Evolutionary conservation across 2,888 invertebrate genomes (phyloP).

Genomic region (Ormyrus thymus): DNA sequence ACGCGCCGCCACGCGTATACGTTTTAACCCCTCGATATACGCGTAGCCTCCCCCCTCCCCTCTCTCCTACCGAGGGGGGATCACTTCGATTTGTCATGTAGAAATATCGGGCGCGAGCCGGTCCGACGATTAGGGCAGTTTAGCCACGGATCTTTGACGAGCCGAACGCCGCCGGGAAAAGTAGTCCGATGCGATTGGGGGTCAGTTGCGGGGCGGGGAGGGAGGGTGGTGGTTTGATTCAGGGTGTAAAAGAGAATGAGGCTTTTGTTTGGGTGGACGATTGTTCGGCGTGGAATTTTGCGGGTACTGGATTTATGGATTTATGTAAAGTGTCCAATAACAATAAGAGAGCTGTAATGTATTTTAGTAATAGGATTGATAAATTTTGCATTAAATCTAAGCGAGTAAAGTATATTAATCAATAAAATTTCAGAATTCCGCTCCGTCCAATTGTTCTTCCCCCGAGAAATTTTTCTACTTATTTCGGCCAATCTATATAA

Average conservation of each 20-base stretch:
- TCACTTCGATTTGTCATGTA: conserved; percentile 50
- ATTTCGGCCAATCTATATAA: too few relatives aligned
- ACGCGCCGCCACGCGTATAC: conserved; percentile 44
- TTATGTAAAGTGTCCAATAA: too few relatives aligned
- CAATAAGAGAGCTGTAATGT: too few relatives aligned
- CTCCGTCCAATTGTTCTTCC: too few relatives aligned
- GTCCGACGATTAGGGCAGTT: conserved; percentile 49
- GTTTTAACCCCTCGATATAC: not conserved
- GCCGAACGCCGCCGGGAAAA: not conserved
- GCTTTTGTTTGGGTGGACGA: not conserved
- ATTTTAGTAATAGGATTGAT: too few relatives aligned
- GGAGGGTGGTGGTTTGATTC: not conserved
- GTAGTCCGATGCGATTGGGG: conserved; percentile 18
- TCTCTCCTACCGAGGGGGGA: not conserved
- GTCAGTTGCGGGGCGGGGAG: not conserved
- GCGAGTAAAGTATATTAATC: too few relatives aligned
- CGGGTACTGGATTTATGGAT: too few relatives aligned
- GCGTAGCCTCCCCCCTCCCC: not conserved
- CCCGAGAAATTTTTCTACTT: too few relatives aligned
- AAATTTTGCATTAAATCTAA: too few relatives aligned
- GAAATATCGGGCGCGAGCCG: not conserved
- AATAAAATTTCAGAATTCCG: too few relatives aligned
- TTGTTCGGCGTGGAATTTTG: not conserved
- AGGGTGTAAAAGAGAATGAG: not conserved
- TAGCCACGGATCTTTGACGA: conserved; percentile 41